A percentile compares a stretch with the other conserved stretches of the same genome.
These are phyloP conservation scores for Scaptomyza reducta DNA, from an alignment of 2,888 invertebrate genomes.

Conservation along the genomic window DNA sequence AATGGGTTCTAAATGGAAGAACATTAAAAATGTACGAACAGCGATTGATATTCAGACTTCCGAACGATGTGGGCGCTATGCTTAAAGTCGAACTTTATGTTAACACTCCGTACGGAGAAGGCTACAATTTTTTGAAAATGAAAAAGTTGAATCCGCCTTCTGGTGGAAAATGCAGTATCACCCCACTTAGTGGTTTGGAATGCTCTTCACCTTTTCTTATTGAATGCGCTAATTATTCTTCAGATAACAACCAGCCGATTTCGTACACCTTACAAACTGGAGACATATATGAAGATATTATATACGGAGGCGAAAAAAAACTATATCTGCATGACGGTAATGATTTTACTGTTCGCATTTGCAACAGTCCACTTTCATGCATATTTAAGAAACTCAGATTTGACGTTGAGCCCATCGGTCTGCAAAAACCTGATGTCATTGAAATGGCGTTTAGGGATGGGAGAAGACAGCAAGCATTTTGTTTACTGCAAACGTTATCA, in stretches of 20 bases:
- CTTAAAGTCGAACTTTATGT: slow-evolving; percentile 9
- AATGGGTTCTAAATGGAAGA: slow-evolving; percentile 22
- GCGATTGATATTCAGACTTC: slow-evolving; percentile 11
- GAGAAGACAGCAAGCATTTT: slow-evolving; percentile 20
- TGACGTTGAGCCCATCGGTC: background rate
- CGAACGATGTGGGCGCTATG: background rate
- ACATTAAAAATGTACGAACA: slow-evolving; percentile 2
- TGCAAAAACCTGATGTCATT: background rate
- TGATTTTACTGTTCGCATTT: slow-evolving; percentile 21
- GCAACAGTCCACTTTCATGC: slow-evolving; percentile 9
- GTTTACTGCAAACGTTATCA: slow-evolving; percentile 14
- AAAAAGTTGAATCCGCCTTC: background rate
- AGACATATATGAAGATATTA: slow-evolving; percentile 3
- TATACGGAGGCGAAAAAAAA: background rate
- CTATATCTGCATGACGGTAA: slow-evolving; percentile 3
- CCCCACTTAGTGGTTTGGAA: slow-evolving; percentile 9
- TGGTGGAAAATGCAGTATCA: slow-evolving; percentile 4
- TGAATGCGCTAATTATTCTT: background rate
- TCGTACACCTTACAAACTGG: slow-evolving; percentile 18
- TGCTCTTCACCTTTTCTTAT: slow-evolving; percentile 23
- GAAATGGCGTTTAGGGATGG: background rate
- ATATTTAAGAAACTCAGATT: background rate
- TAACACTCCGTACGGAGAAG: background rate
- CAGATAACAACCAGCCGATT: background rate
- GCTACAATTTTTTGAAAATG: slow-evolving; percentile 3